Evolutionary conservation across 1,140 invertebrate species (phyloP).

Genomic region (Reticulitermes speratus): DNA sequence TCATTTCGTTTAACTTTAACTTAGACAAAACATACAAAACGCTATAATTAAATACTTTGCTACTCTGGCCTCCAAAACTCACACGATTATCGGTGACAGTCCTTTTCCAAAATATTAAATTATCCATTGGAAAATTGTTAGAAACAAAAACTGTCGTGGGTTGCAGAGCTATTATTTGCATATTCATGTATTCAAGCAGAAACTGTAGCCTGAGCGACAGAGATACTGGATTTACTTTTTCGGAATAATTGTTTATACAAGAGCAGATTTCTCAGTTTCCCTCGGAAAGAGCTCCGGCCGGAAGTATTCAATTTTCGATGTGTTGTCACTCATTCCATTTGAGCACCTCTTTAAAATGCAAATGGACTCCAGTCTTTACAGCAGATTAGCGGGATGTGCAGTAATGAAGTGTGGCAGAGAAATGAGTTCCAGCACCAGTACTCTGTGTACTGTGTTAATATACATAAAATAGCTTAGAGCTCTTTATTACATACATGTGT

Average conservation of each 20-base stretch:
- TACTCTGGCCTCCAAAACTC: background rate
- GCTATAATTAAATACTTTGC: background rate
- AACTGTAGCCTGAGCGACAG: too few relatives aligned
- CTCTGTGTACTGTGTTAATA: too few relatives aligned
- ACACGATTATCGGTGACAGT: background rate
- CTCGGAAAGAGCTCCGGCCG: background rate
- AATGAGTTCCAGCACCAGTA: too few relatives aligned
- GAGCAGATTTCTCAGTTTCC: background rate
- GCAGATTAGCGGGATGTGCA: background rate
- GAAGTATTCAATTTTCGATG: background rate
- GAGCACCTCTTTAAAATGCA: background rate
- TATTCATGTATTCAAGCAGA: background rate
- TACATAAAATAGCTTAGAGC: too few relatives aligned
- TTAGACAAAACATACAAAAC: background rate
- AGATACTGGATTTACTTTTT: background rate
- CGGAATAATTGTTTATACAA: background rate
- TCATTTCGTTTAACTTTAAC: background rate
- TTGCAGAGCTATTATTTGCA: background rate
- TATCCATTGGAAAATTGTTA: background rate
- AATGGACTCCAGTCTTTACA: background rate
- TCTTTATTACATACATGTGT: too few relatives aligned
- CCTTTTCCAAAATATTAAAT: background rate
- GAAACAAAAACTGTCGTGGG: background rate
- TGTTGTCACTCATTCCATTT: background rate
- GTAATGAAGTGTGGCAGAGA: too few relatives aligned